Evolutionary conservation across 2,888 invertebrate genomes (phyloP).

Genomic region (Xestia xanthographa): DNA sequence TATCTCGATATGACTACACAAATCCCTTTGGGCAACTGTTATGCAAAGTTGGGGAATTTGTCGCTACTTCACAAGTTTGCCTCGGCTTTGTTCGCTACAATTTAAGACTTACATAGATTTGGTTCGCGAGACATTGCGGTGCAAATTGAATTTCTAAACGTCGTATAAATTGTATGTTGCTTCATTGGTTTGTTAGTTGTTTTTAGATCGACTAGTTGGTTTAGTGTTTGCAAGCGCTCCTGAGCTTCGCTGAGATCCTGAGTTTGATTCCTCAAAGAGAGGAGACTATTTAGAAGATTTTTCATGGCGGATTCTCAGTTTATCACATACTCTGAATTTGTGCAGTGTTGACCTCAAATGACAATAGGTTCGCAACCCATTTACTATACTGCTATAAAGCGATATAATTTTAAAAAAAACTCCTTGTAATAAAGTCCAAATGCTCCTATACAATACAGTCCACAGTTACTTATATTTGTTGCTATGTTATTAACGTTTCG

Average conservation of each 20-base stretch:
- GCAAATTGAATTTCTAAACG: conserved; percentile 56
- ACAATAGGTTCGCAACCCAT: neutral
- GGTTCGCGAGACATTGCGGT: conserved; percentile 34
- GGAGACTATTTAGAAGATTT: neutral
- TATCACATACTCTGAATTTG: neutral
- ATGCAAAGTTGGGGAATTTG: conserved; percentile 42
- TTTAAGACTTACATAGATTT: conserved; percentile 57
- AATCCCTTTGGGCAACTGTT: conserved; percentile 36
- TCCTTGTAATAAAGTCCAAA: neutral
- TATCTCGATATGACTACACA: conserved; percentile 37
- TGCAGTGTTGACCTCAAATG: neutral
- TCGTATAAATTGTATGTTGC: conserved; percentile 40
- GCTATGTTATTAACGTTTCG: neutral
- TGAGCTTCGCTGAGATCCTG: too few relatives aligned
- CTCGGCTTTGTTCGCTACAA: conserved; percentile 39
- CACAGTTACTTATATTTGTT: neutral
- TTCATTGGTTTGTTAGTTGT: conserved; percentile 43
- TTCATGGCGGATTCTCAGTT: neutral
- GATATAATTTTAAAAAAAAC: neutral
- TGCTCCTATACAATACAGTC: neutral
- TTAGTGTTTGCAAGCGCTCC: neutral
- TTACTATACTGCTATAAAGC: neutral
- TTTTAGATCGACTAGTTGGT: conserved; percentile 3
- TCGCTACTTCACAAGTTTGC: conserved; percentile 23
- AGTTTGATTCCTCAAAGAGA: neutral